Evolutionary conservation across 2,797 vertebrate genomes (phyloP).

Genomic region (Argyrosomus regius): DNA sequence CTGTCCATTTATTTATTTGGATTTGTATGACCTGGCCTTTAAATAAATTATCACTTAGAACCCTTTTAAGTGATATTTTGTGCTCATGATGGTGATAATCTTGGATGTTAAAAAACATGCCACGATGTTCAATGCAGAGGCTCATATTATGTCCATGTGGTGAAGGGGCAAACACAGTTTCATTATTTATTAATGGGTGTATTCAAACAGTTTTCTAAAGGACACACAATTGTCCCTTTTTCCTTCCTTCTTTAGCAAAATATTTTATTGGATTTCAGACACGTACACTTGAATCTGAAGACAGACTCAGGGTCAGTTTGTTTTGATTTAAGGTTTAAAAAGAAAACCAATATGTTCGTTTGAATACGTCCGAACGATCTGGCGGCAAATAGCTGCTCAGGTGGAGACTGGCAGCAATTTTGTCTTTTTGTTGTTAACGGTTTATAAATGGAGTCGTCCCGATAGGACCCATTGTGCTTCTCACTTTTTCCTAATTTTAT

Average conservation of each 20-base stretch:
- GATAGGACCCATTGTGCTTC: neutral
- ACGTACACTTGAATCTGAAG: slow-evolving; percentile 30
- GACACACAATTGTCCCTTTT: neutral
- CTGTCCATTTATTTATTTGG: neutral
- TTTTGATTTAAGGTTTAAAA: neutral
- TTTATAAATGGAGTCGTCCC: neutral
- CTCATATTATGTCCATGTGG: neutral
- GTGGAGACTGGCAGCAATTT: neutral
- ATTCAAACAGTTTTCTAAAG: slow-evolving; percentile 1
- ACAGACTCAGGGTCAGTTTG: slow-evolving; percentile 15
- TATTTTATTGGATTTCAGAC: slow-evolving; percentile 28
- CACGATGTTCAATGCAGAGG: neutral
- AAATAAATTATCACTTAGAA: neutral
- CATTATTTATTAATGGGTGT: slow-evolving; percentile 9
- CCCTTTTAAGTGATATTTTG: neutral
- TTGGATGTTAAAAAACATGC: neutral
- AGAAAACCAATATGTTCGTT: neutral
- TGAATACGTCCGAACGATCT: neutral
- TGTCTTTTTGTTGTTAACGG: neutral
- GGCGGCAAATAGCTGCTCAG: neutral
- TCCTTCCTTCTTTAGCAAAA: neutral
- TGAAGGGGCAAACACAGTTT: neutral
- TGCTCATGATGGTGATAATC: neutral
- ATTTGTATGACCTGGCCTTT: neutral
- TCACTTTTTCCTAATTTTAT: neutral